A percentile compares a stretch with the other conserved stretches of the same genome.
Evolutionary conservation across 2,888 invertebrate species (phyloP).

Genomic region (Sphaeridia pumilis): DNA sequence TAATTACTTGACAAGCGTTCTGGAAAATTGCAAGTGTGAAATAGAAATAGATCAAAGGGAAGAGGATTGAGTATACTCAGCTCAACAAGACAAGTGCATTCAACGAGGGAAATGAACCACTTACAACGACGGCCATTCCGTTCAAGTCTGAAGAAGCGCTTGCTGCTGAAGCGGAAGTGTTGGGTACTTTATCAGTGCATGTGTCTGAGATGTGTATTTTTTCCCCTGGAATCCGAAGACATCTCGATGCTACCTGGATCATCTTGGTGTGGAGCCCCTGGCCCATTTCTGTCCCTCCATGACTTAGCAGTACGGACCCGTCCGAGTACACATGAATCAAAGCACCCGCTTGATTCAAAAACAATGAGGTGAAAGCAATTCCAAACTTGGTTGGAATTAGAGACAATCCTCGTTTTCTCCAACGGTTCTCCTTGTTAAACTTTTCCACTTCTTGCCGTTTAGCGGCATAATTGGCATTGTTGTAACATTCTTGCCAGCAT

Average conservation of each 20-base stretch:
- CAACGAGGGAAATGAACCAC: slow-evolving; percentile 13
- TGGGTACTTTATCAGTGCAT: slow-evolving; percentile 81
- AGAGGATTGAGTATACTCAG: neutral
- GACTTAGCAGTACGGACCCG: slow-evolving; percentile 45
- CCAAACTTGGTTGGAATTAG: slow-evolving; percentile 75
- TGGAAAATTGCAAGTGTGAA: slow-evolving; percentile 36
- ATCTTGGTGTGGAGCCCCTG: slow-evolving; percentile 89
- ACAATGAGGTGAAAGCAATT: slow-evolving; percentile 62
- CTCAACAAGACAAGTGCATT: neutral
- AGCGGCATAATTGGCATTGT: slow-evolving; percentile 52
- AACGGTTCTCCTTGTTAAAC: slow-evolving; percentile 67
- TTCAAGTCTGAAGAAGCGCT: slow-evolving; percentile 80
- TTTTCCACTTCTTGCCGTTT: slow-evolving; percentile 49
- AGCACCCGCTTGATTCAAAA: slow-evolving; percentile 77
- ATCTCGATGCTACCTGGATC: slow-evolving; percentile 65
- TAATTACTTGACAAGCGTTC: slow-evolving; percentile 66
- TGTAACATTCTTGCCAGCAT: slow-evolving; percentile 69
- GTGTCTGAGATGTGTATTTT: slow-evolving; percentile 76
- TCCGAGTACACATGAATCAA: slow-evolving; percentile 69
- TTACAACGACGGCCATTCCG: slow-evolving; percentile 72
- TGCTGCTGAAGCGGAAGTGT: slow-evolving; percentile 80
- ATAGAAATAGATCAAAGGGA: neutral
- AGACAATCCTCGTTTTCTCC: slow-evolving; percentile 74
- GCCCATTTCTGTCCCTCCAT: slow-evolving; percentile 75
- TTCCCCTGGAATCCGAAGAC: slow-evolving; percentile 55